phyloP scores from a whole-genome alignment of 2,888 invertebrate genomes.

The Catocala fraxini region DNA sequence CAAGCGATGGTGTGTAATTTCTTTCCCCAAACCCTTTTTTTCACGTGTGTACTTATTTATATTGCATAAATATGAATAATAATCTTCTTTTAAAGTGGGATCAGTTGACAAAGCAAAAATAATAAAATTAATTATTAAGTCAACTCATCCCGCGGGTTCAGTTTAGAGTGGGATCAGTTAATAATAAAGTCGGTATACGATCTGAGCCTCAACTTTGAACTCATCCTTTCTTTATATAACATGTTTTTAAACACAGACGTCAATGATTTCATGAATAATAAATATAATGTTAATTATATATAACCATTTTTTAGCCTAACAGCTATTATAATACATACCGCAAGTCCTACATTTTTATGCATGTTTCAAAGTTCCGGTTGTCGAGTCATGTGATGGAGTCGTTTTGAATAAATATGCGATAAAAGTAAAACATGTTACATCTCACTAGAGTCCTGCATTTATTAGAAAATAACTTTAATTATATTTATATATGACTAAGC shows the following conservation, averaged over 20 bases:
- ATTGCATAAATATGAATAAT: no score
- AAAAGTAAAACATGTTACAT: slow-evolving; percentile 19
- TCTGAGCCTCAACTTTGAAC: not conserved
- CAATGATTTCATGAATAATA: slow-evolving; percentile 8
- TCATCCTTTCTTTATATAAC: slow-evolving; percentile 1
- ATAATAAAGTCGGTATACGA: not conserved
- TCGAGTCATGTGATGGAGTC: slow-evolving; percentile 28
- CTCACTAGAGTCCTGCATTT: slow-evolving; percentile 16
- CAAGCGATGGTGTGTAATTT: no score
- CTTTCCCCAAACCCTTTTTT: no score
- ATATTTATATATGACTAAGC: slow-evolving; percentile 6
- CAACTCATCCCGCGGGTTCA: no score
- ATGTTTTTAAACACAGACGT: not conserved
- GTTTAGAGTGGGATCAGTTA: no score
- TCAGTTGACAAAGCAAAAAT: no score
- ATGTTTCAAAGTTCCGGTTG: slow-evolving; percentile 32
- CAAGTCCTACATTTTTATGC: slow-evolving; percentile 14
- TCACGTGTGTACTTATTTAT: no score
- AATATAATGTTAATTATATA: slow-evolving; percentile 5
- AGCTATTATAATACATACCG: not conserved
- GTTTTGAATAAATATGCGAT: slow-evolving; percentile 42
- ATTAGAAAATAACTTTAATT: slow-evolving; percentile 28
- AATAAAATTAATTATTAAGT: no score
- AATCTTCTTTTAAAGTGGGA: no score
- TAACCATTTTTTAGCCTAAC: slow-evolving; percentile 10